Conservation (phyloP, 2,797 vertebrate species). For the Cossypha polioptera region DNA sequence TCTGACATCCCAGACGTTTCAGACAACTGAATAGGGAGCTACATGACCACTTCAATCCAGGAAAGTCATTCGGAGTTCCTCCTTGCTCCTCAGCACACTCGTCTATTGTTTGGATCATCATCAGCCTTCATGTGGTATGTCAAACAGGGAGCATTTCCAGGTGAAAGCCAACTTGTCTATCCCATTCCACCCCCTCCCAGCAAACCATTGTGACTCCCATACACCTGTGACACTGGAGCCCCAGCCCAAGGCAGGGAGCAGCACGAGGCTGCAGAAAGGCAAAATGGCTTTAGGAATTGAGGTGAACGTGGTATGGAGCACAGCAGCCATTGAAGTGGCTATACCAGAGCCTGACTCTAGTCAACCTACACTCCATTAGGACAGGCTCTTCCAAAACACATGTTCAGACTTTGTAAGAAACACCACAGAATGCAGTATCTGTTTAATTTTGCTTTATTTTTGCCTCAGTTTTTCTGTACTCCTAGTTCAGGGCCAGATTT, state of each 20-base stretch:
- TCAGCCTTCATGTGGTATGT: accelerated
- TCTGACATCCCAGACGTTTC: neutral
- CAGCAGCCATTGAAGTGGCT: neutral
- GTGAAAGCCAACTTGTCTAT: neutral
- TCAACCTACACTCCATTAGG: neutral
- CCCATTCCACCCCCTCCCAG: neutral
- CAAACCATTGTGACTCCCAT: neutral
- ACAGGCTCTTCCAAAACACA: neutral
- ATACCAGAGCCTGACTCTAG: neutral
- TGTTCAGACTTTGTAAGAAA: neutral
- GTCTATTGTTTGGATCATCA: neutral
- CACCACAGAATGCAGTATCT: neutral
- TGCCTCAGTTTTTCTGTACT: neutral
- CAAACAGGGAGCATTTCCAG: neutral
- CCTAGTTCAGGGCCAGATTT: neutral
- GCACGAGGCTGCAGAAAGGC: neutral
- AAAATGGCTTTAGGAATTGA: neutral
- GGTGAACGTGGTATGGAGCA: neutral
- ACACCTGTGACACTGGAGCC: neutral
- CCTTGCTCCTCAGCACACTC: neutral
- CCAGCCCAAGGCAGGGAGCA: neutral
- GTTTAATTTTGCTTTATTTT: neutral
- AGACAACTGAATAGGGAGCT: neutral
- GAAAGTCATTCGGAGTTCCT: neutral
- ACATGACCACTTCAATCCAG: neutral